Conservation (phyloP, 2,888 invertebrate genomes). For the Phyto melanocephala region DNA sequence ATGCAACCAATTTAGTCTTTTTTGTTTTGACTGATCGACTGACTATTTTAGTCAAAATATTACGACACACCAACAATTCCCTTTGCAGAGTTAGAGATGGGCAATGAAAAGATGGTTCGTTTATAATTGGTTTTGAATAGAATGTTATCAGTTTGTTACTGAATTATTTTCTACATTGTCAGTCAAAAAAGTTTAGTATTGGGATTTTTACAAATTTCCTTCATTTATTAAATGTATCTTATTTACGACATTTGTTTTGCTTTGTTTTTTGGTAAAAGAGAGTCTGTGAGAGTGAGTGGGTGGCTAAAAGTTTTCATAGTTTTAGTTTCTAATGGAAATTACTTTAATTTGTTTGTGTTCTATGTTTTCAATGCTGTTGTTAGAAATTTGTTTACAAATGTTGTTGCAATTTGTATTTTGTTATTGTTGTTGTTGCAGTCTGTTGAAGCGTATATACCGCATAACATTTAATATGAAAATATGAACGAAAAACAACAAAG, state of each 20-base stretch:
- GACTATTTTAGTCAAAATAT: slow-evolving; percentile 49
- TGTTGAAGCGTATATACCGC: slow-evolving; percentile 29
- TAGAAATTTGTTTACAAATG: slow-evolving; percentile 52
- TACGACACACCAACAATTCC: slow-evolving; percentile 33
- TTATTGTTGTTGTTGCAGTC: slow-evolving; percentile 1
- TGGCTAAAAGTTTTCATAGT: neutral
- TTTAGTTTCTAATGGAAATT: slow-evolving; percentile 37
- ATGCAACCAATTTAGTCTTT: slow-evolving; percentile 45
- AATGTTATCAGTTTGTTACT: neutral
- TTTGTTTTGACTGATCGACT: slow-evolving; percentile 60
- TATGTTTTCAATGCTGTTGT: slow-evolving; percentile 49
- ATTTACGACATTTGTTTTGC: neutral
- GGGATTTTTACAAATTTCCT: neutral
- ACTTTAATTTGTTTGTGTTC: slow-evolving; percentile 47
- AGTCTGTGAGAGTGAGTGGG: too few relatives aligned
- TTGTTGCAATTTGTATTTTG: slow-evolving; percentile 31
- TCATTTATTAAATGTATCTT: slow-evolving; percentile 3
- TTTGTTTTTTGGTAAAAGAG: neutral
- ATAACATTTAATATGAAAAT: slow-evolving; percentile 59
- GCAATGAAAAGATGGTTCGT: neutral
- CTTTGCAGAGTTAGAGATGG: neutral
- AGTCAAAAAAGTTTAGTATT: neutral
- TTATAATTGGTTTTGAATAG: neutral
- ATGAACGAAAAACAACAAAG: slow-evolving; percentile 40
- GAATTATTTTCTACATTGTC: neutral